Evolutionary conservation across 1,140 invertebrate genomes (phyloP), one percentile per base, ranked within the genome.

Genomic region (Rhagoletis pomonella): DNA sequence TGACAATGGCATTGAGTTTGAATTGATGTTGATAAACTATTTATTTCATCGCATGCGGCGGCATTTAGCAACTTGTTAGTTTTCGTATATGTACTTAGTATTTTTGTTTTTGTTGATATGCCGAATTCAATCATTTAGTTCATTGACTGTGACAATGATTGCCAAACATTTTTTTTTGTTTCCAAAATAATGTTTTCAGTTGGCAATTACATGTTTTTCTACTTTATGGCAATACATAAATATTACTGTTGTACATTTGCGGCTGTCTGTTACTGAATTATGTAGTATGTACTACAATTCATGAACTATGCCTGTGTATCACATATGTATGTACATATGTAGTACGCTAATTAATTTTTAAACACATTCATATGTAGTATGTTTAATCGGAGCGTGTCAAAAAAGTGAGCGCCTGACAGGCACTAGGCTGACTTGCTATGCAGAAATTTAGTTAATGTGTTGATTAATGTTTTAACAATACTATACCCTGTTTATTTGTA

Each of bases 81-180:
- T 55, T 55, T 55, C 50, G 10, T 55, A 6, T 29, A 29, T 29
- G 29, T 29, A 1, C 29, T 29, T 29, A 29, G 29, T 29, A 29
- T 69, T 12, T 44, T 69, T 14, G 12, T 73, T 73, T 44, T 47
- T 69, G 29, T 69, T 44, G 19, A 3, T 44, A 17, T 42, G 67
- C 17, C 60, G 17, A 0, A 44, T 73, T 73, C 42, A 42, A 44
- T 73, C 67, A 47, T 73, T 42, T 42, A 42, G 67, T 73, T 73
- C 67, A 47, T 73, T 73, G 67, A 73, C 67, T 44, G 67, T 73
- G 42, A 47, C 67, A 73, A 73, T 47, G 67, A 47, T 73, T 44
- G 44, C 17, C 4, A 12, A 29, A 14, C 14, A 44, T 73, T 73
- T 73, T 73, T 39, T 10, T 1, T 67, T 3, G 19, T 65, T 65